phyloP scores from a whole-genome alignment of 2,113 vertebrate species.

The Cranoglanis bouderius region DNA sequence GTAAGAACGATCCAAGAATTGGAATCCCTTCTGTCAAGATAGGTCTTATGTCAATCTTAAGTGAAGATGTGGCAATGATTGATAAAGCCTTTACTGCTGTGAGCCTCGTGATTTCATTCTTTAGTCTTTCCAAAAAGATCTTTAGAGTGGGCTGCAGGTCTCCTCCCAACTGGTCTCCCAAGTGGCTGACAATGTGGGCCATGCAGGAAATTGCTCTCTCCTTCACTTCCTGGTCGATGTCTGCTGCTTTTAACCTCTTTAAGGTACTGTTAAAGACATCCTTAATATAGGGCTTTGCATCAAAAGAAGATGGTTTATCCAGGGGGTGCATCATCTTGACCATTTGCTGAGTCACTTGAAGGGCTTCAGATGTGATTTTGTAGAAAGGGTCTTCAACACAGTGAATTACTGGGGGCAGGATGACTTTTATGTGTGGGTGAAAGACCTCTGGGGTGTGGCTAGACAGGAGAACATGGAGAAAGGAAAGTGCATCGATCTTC shows the following conservation, averaged over 20 bases:
- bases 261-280: slow-evolving; percentile 79
- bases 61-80: slow-evolving; percentile 78
- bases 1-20: slow-evolving; percentile 85
- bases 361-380: slow-evolving; percentile 87
- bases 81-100: slow-evolving; percentile 84
- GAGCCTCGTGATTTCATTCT: slow-evolving; percentile 91
- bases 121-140: slow-evolving; percentile 87
- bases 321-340: slow-evolving; percentile 82
- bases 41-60: slow-evolving; percentile 81
- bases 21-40: slow-evolving; percentile 82
- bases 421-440: slow-evolving; percentile 82
- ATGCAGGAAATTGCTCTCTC: slow-evolving; percentile 92
- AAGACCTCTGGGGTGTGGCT: slow-evolving; percentile 83
- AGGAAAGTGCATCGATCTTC: slow-evolving; percentile 86
- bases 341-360: slow-evolving; percentile 86
- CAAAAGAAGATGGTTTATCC: slow-evolving; percentile 69
- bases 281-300: slow-evolving; percentile 79
- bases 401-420: slow-evolving; percentile 78
- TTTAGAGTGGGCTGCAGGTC: slow-evolving; percentile 81
- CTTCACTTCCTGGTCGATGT: slow-evolving; percentile 96
- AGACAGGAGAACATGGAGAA: slow-evolving; percentile 84
- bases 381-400: slow-evolving; percentile 89
- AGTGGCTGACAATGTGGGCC: slow-evolving; percentile 82
- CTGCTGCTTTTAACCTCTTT: slow-evolving; percentile 85
- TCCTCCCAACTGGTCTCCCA: slow-evolving; percentile 82